These are phyloP conservation scores for Gobio gobio DNA, from an alignment of 2,113 vertebrate genomes.

Conservation along the genomic window DNA sequence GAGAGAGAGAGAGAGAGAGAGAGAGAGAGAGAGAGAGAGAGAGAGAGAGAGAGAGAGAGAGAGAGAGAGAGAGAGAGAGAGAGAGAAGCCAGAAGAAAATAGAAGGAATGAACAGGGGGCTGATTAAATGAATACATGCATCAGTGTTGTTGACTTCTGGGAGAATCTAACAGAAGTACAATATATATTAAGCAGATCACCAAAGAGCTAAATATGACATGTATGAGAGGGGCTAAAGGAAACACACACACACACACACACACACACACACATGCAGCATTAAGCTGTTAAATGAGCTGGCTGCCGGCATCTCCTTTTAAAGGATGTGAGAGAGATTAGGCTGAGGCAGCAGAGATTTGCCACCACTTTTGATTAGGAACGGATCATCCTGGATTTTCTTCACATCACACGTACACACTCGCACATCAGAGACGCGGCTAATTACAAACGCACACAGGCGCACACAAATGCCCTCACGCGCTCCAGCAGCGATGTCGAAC, in stretches of 20 bases:
- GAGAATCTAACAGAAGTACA: conserved; percentile 22
- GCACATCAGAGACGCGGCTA: conserved; percentile 41
- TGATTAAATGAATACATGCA: conserved; percentile 28
- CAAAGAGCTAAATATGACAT: conserved; percentile 38
- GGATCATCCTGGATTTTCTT: conserved; percentile 59
- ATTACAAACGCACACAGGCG: conserved; percentile 43
- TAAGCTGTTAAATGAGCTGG: conserved; percentile 57
- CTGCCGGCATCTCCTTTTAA: conserved; percentile 45
- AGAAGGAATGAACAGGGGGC: background rate
- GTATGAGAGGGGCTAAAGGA: background rate
- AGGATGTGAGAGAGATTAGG: conserved; percentile 51
- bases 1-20: background rate
- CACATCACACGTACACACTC: conserved; percentile 43
- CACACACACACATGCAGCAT: conserved; percentile 4
- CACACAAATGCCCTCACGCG: conserved; percentile 40
- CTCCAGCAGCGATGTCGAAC: background rate
- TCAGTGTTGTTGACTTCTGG: background rate
- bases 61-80: too few species aligned
- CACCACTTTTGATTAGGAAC: conserved; percentile 54
- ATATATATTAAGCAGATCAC: conserved; percentile 20
- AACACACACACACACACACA: background rate
- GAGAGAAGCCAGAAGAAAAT: background rate
- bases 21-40: background rate
- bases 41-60: background rate
- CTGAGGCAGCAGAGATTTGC: conserved; percentile 52